Evolutionary conservation across 2,113 vertebrate species (phyloP).

Genomic region (Fulica atra): DNA sequence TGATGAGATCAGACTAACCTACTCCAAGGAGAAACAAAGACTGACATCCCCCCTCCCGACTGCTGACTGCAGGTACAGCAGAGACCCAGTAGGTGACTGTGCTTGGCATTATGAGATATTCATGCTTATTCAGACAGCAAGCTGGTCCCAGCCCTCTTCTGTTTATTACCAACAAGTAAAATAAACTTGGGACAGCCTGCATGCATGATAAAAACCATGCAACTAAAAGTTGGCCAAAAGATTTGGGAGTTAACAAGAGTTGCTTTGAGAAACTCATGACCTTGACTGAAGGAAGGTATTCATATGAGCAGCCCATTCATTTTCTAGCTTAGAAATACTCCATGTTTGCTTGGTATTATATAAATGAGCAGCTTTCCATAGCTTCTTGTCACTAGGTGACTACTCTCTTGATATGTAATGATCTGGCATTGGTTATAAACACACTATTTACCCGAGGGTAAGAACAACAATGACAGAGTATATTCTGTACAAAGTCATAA

Average conservation of each 20-base stretch:
- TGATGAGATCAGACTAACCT: background rate
- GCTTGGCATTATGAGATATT: background rate
- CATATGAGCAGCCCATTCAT: background rate
- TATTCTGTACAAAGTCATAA: background rate
- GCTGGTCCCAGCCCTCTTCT: background rate
- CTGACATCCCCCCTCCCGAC: background rate
- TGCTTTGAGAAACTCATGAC: background rate
- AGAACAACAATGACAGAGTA: background rate
- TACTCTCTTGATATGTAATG: background rate
- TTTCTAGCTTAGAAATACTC: background rate
- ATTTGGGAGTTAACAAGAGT: background rate
- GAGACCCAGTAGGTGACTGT: background rate
- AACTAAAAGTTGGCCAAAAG: background rate
- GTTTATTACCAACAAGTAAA: background rate
- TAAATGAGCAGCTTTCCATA: background rate
- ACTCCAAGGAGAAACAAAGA: background rate
- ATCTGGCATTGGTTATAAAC: background rate
- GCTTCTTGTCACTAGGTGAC: background rate
- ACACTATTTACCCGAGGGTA: background rate
- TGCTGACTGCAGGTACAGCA: background rate
- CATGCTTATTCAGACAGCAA: background rate
- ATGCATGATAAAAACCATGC: fast-evolving
- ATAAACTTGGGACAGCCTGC: background rate
- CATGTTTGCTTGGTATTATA: background rate
- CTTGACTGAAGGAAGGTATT: background rate